phyloP scores from a whole-genome alignment of 2,113 vertebrate species.

The Sus scrofa region T2T-Sscrofa CM000817.6:43219001-43219500 shows the following conservation, averaged over 20 bases:
- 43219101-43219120: not conserved
- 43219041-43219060: too few relatives aligned
- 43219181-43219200: not conserved
- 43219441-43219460: not conserved
- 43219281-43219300: too few relatives aligned
- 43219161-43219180: not conserved
- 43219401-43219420: not conserved
- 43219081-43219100: not conserved
- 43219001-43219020: not conserved
- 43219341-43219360: not conserved
- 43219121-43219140: too few relatives aligned
- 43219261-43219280: too few relatives aligned
- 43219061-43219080: not conserved
- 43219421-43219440: not conserved
- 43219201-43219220: not conserved
- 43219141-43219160: not conserved
- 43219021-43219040: not conserved
- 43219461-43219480: too few relatives aligned
- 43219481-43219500: not conserved
- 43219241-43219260: not conserved
- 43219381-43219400: not conserved
- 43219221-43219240: not conserved
- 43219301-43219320: not conserved
- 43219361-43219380: not conserved
- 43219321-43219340: not conserved